Conservation (phyloP, 2,888 invertebrate genomes). For the Platycheirus rosarum region DNA sequence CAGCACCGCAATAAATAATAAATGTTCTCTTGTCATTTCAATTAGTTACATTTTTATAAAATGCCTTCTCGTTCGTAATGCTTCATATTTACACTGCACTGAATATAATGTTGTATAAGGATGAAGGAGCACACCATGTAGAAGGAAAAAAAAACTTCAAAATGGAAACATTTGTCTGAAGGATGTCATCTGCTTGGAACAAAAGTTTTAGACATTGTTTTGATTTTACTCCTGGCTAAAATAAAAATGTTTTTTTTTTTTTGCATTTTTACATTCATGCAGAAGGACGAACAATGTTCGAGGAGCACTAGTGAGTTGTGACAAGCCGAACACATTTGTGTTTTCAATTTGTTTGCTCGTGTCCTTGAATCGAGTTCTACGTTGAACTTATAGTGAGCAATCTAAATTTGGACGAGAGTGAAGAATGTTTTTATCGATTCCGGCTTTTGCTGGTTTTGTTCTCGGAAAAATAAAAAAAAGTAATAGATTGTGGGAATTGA, state of each 20-base stretch:
- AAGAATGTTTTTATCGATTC: constrained; percentile 1
- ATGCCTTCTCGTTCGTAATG: constrained; percentile 6
- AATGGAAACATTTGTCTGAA: constrained; percentile 66
- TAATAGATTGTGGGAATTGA: not conserved
- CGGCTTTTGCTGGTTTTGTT: not conserved
- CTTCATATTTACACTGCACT: constrained; percentile 9
- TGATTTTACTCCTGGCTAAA: constrained; percentile 29
- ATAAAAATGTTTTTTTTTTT: not conserved
- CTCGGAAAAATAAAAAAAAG: not conserved
- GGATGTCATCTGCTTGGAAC: constrained; percentile 55
- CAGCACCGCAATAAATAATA: constrained; percentile 63
- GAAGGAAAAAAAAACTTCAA: constrained; percentile 7
- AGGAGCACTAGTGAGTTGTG: constrained; percentile 25
- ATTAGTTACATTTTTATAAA: constrained; percentile 52
- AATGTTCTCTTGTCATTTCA: constrained; percentile 58
- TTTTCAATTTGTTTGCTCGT: constrained; percentile 36
- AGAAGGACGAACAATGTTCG: constrained; percentile 1
- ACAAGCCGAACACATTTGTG: constrained; percentile 37
- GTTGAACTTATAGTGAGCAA: constrained; percentile 35
- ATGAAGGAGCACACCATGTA: not conserved
- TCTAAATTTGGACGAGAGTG: constrained; percentile 31
- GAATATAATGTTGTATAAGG: constrained; percentile 9
- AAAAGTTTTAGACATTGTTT: constrained; percentile 54
- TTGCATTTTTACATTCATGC: constrained; percentile 1
- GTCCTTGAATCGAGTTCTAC: constrained; percentile 53